Evolutionary conservation across 1,140 invertebrate genomes (phyloP).

Genomic region (Drosophila subpulchrella): DNA sequence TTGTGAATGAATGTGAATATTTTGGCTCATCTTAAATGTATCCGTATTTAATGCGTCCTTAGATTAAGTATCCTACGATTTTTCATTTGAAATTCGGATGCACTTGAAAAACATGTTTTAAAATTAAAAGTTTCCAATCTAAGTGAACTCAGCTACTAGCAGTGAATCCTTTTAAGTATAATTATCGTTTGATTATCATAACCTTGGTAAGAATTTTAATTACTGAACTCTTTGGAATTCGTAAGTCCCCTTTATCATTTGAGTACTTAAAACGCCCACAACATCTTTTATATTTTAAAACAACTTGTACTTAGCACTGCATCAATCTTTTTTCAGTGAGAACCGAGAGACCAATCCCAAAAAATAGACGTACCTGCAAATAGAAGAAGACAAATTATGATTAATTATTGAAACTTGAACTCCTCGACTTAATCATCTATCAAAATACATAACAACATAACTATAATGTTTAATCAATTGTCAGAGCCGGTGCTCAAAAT

Average conservation of each 20-base stretch:
- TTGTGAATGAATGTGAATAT: background rate
- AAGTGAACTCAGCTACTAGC: no score
- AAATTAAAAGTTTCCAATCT: no score
- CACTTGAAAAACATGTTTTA: no score
- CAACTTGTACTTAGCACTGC: slow-evolving; percentile 63
- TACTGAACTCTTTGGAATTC: no score
- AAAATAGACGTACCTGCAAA: slow-evolving; percentile 59
- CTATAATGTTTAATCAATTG: slow-evolving; percentile 73
- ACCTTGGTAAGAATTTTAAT: no score
- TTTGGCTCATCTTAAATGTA: background rate
- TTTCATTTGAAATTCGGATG: background rate
- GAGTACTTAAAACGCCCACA: background rate
- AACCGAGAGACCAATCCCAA: slow-evolving; percentile 6
- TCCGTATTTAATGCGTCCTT: background rate
- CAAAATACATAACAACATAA: slow-evolving; percentile 61
- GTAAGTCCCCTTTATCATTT: background rate
- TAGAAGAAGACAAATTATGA: slow-evolving; percentile 59
- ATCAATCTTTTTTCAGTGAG: slow-evolving; percentile 45
- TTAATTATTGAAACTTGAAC: slow-evolving; percentile 51
- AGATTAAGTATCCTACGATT: background rate
- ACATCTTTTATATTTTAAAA: slow-evolving; percentile 10
- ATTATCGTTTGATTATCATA: no score
- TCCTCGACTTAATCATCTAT: slow-evolving; percentile 57
- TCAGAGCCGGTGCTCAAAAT: slow-evolving; percentile 38
- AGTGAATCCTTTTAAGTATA: no score